phyloP scores from a whole-genome alignment of 1,140 invertebrate species.

The Pygmarrhopalites habei region DNA sequence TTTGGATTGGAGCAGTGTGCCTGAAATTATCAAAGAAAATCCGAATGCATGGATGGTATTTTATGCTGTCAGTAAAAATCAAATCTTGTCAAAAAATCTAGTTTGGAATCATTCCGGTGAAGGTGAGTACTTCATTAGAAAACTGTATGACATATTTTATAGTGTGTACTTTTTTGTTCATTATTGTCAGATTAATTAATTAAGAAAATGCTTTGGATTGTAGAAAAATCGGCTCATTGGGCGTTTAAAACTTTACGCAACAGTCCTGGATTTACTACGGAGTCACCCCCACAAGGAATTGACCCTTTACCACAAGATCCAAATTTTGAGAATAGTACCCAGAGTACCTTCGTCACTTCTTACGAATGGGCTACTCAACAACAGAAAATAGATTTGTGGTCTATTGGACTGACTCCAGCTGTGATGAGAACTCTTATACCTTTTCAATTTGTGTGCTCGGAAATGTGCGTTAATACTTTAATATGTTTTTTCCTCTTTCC shows the following conservation, averaged over 20 bases:
- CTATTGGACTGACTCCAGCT: background rate
- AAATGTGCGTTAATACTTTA: background rate
- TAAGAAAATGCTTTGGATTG: background rate
- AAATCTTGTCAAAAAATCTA: background rate
- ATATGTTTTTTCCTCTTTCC: background rate
- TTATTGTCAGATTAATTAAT: background rate
- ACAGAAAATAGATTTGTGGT: background rate
- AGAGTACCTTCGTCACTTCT: background rate
- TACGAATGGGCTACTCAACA: background rate
- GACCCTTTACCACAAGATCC: background rate
- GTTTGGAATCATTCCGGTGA: conserved; percentile 4
- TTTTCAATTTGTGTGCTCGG: background rate
- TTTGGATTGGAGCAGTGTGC: background rate
- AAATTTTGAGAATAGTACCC: background rate
- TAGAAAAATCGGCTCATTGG: background rate
- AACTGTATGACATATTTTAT: background rate
- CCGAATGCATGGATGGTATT: background rate
- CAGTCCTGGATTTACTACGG: background rate
- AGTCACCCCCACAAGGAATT: background rate
- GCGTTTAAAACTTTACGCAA: background rate
- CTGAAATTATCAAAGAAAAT: conserved; percentile 1
- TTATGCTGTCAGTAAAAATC: background rate
- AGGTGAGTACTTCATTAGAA: background rate
- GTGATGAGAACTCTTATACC: background rate
- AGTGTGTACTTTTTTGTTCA: background rate